phyloP scores from a whole-genome alignment of 2,888 invertebrate species.

The Chaitophorus viminalis region DNA sequence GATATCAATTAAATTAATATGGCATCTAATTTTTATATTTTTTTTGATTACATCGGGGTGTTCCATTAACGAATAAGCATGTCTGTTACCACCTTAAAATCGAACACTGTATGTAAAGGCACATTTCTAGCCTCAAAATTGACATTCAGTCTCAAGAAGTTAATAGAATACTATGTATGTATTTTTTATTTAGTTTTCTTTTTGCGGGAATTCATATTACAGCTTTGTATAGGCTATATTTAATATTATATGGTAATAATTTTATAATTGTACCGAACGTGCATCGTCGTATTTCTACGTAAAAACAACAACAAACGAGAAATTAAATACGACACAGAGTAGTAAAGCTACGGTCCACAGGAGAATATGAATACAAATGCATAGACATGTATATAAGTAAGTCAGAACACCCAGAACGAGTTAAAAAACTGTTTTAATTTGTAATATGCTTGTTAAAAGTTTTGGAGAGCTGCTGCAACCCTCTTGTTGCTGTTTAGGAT shows the following conservation, averaged over 20 bases:
- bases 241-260: too few species aligned
- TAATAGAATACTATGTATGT: too few species aligned
- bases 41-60: too few species aligned
- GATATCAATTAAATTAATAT: not conserved
- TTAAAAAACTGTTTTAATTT: slow-evolving; percentile 56
- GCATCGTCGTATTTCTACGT: not conserved
- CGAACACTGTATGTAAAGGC: too few species aligned
- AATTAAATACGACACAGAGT: slow-evolving; percentile 37
- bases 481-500: slow-evolving; percentile 15
- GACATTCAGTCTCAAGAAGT: too few species aligned
- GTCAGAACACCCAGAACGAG: not conserved
- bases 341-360: slow-evolving; percentile 8
- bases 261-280: not conserved
- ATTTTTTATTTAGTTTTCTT: not conserved
- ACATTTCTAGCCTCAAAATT: too few species aligned
- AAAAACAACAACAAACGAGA: slow-evolving; percentile 1
- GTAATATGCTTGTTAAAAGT: slow-evolving; percentile 60
- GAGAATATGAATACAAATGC: slow-evolving; percentile 11
- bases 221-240: too few species aligned
- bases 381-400: not conserved
- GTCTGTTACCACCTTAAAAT: too few species aligned
- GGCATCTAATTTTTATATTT: too few species aligned
- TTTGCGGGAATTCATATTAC: not conserved
- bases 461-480: slow-evolving; percentile 31
- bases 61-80: too few species aligned